Conservation (phyloP, 2,113 vertebrate genomes). For the Xiphorhynchus elegans region DNA sequence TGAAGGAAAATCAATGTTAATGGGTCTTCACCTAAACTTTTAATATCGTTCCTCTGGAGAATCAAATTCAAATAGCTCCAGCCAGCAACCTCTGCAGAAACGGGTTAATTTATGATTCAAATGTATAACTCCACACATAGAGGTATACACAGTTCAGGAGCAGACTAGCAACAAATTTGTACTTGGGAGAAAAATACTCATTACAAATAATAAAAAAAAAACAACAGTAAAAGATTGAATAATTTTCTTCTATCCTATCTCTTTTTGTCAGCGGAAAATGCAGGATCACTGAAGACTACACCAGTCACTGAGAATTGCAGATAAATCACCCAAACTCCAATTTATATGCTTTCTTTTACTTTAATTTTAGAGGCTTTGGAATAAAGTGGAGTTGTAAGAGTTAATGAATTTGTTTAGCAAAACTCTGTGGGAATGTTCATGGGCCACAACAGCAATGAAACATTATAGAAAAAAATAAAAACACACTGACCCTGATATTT, state of each 20-base stretch:
- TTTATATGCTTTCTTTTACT: neutral
- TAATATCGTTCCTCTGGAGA: neutral
- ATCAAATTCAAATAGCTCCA: slow-evolving; percentile 17
- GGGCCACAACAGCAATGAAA: neutral
- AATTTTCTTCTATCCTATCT: neutral
- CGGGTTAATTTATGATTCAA: slow-evolving; percentile 27
- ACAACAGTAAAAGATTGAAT: fast-evolving
- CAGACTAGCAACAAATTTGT: neutral
- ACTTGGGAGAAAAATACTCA: neutral
- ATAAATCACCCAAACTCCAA: neutral
- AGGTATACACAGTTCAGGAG: neutral
- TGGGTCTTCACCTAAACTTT: slow-evolving; percentile 36
- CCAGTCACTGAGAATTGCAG: neutral
- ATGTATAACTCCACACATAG: neutral
- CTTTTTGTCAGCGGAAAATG: neutral
- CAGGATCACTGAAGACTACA: neutral
- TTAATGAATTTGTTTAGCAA: neutral
- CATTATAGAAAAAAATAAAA: neutral
- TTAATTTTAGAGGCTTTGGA: neutral
- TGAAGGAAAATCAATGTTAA: slow-evolving; percentile 15
- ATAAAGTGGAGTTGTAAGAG: neutral
- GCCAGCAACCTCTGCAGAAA: slow-evolving; percentile 3
- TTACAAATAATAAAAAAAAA: neutral
- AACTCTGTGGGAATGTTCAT: neutral
- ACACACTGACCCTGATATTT: neutral